Evolutionary conservation across 2,888 invertebrate species (phyloP), one percentile per base, ranked within the genome.

Genomic region (Thymelicus sylvestris): DNA sequence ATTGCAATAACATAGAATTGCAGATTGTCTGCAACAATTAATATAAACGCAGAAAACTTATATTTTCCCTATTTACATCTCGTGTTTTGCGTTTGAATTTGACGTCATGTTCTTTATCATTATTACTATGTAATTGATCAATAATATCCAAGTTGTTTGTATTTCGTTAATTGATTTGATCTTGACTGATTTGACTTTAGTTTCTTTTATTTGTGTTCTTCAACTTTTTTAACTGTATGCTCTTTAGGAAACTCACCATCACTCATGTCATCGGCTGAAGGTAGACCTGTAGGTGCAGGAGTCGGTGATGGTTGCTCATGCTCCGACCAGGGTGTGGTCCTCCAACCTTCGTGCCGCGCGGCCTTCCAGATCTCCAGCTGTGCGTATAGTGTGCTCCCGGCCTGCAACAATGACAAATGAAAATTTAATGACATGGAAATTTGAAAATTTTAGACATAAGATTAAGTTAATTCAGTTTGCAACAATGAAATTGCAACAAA

Each of bases 291-390:
- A 4, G 90, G 88, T 6, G 88, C 84, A 2, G 90, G 91, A 55
- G 86, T 87, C 0, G 90, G 89, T 1, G 92, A 89, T 6, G 88
- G 80, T 78, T 89, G 88, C 76, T 89, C 92, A 57, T 88, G 93
- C 78, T 90, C 95, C 78, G 84, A 86, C 92, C 86, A 95, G 83
- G 90, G 95, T 90, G 86, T 95, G 4, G 87, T 81, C 73, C 89
- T 85, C 92, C 91, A 90, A 5, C 92, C 90, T 75, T 95, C 95
- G 71, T 95, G 94, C 77, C 95, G 94, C 8, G 97, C 97, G 73
- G 97, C 97, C 89, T 97, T 97, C 98, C 98, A 98, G 79, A 98
- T 97, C 88, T 98, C 98, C 82, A 98, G 91, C 84, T 98, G 97
- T 39, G 98, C 98, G 88, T 97, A 96, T 75, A 98, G 89, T 80